These are phyloP conservation scores for Xyrichtys novacula DNA, from an alignment of 2,797 vertebrate species.

Conservation along the genomic window DNA sequence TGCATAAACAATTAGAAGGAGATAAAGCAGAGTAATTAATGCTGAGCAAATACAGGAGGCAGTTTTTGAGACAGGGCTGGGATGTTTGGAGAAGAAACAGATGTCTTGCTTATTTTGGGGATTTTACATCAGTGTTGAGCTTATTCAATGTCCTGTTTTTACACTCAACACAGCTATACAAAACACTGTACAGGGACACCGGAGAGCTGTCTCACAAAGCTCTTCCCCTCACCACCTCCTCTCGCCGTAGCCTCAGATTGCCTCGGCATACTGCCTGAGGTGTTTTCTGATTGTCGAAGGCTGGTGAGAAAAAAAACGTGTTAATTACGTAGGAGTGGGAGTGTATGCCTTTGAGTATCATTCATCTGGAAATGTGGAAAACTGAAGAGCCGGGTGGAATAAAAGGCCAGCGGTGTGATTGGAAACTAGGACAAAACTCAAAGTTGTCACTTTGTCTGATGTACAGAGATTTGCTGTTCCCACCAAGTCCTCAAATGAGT, in stretches of 20 bases:
- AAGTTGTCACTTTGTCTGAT: not conserved
- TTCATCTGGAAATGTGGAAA: slow-evolving; percentile 48
- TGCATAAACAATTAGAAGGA: not conserved
- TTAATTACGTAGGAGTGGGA: slow-evolving; percentile 72
- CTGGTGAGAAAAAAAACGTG: slow-evolving; percentile 62
- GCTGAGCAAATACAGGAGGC: slow-evolving; percentile 4
- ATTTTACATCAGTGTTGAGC: slow-evolving; percentile 15
- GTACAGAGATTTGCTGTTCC: slow-evolving; percentile 12
- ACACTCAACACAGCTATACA: slow-evolving; percentile 52
- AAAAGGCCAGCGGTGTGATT: slow-evolving; percentile 32
- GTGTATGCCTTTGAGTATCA: slow-evolving; percentile 50
- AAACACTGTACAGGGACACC: slow-evolving; percentile 49
- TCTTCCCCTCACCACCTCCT: slow-evolving; percentile 52
- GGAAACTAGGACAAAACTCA: slow-evolving; percentile 17
- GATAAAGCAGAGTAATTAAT: slow-evolving; percentile 18
- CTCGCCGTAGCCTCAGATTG: slow-evolving; percentile 52
- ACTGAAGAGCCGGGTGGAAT: slow-evolving; percentile 30
- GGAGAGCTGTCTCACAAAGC: slow-evolving; percentile 58
- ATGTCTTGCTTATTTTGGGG: slow-evolving; percentile 15
- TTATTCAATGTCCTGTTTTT: slow-evolving; percentile 65
- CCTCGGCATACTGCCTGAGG: slow-evolving; percentile 66
- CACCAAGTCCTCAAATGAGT: slow-evolving; percentile 30
- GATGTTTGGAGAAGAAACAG: not conserved
- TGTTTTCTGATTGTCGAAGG: slow-evolving; percentile 49
- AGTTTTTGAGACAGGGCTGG: slow-evolving; percentile 11